A percentile compares a stretch with the other conserved stretches of the same genome.
Conservation (phyloP, 2,113 vertebrate species). For the Eolophus roseicapilla region DNA sequence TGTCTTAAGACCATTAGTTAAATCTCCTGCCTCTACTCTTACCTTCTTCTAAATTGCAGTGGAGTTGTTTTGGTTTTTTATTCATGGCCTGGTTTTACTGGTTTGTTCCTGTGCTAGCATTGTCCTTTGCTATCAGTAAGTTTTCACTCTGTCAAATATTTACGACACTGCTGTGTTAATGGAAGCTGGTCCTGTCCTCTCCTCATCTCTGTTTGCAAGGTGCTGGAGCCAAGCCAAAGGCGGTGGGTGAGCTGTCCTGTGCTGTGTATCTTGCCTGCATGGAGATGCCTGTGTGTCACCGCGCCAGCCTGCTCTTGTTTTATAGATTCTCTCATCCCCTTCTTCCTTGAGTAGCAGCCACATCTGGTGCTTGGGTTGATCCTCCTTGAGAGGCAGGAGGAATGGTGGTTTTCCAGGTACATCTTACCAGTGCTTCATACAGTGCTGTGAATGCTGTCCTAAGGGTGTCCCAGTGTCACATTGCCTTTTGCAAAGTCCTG, state of each 20-base stretch:
- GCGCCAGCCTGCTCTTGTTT: neutral
- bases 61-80: neutral
- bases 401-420: neutral
- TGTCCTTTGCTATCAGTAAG: neutral
- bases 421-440: neutral
- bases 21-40: neutral
- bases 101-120: neutral
- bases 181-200: neutral
- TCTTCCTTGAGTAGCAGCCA: neutral
- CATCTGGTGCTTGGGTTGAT: neutral
- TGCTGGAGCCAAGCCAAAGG: neutral
- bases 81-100: neutral
- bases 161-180: neutral
- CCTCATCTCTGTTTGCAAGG: neutral
- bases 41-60: neutral
- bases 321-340: neutral
- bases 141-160: neutral
- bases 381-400: neutral
- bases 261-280: rapidly evolving
- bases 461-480: neutral
- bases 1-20: neutral
- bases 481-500: neutral
- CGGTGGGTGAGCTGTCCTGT: neutral
- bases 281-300: neutral
- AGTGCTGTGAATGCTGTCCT: neutral